phyloP scores from a whole-genome alignment of 1,140 invertebrate species.

The Drosophila sulfurigaster region DNA sequence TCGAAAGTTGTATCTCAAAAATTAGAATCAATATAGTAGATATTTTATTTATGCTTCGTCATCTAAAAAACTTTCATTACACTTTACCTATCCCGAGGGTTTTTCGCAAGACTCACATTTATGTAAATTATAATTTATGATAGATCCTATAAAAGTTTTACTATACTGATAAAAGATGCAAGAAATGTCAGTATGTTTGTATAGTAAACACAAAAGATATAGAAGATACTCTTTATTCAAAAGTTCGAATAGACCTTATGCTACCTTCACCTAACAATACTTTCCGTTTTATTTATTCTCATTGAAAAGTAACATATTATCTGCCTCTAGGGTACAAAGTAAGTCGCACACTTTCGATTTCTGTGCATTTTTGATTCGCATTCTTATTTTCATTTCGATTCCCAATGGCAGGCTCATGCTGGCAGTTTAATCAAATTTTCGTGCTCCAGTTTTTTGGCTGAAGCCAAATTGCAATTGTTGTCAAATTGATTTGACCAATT shows the following conservation, averaged over 20 bases:
- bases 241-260: background rate
- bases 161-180: too few relatives aligned
- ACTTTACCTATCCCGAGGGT: too few relatives aligned
- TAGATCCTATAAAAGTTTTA: too few relatives aligned
- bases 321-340: background rate
- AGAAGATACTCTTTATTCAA: too few relatives aligned
- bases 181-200: too few relatives aligned
- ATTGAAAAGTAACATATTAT: background rate
- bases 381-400: slow-evolving; percentile 4
- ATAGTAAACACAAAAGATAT: too few relatives aligned
- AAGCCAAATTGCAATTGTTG: slow-evolving; percentile 76
- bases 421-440: slow-evolving; percentile 72
- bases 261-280: background rate
- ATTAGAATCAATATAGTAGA: too few relatives aligned
- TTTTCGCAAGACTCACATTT: too few relatives aligned
- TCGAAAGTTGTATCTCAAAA: too few relatives aligned
- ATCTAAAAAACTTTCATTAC: too few relatives aligned
- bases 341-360: slow-evolving; percentile 2
- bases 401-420: background rate
- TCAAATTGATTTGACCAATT: slow-evolving; percentile 83
- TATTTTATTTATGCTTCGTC: too few relatives aligned
- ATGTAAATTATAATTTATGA: too few relatives aligned
- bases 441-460: slow-evolving; percentile 61
- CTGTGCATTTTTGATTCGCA: background rate
- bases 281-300: background rate